Evolutionary conservation across 1,140 invertebrate species (phyloP), one percentile per base, ranked within the genome.

Genomic region (Ceratina australensis): DNA sequence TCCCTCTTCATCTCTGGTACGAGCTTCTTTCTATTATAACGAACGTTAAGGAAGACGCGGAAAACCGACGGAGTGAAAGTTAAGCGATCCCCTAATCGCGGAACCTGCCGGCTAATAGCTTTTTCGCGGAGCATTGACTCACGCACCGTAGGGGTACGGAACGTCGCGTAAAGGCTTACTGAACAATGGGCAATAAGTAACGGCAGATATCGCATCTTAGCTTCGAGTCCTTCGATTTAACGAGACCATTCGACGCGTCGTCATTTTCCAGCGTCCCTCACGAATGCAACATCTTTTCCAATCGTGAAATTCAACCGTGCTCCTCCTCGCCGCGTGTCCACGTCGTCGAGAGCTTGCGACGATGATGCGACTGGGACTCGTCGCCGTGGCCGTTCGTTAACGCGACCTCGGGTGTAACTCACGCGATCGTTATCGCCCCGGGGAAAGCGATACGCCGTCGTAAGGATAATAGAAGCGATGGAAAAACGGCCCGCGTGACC

Each of bases 161-260:
- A 42, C 72, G 28, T 63, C n/a, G 4, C 73, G 64, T 50, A 28
- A 28, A 18, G 60, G 57, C 42, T 66, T 52, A n/a, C 42, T 68
- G 82, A 72, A 86, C 84, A 86, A 86, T 86, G 68, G 84, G 80
- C 83, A 82, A 86, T 86, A 86, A 86, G 77, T 85, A 86, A 86
- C 77, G 13, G 57, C 66, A 77, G 80, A 74, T 79, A 85, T 80
- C 80, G 80, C 80, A 86, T 86, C 80, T 85, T 68, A 61, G 47
- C 26, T 50, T n/a, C 74, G 65, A 71, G 81, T 79, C 52, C 54
- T 54, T 68, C 52, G 57, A 57, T 57, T 69, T 85, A 86, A 86
- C 83, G 80, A 82, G 83, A 82, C 83, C 80, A 64, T 83, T 84
- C 75, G 69, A 68, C 74, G 33, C 33, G 57, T 63, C 83, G 56